Evolutionary conservation across 2,888 invertebrate genomes (phyloP), one percentile per base, ranked within the genome.

Genomic region (Lasius platythorax): DNA sequence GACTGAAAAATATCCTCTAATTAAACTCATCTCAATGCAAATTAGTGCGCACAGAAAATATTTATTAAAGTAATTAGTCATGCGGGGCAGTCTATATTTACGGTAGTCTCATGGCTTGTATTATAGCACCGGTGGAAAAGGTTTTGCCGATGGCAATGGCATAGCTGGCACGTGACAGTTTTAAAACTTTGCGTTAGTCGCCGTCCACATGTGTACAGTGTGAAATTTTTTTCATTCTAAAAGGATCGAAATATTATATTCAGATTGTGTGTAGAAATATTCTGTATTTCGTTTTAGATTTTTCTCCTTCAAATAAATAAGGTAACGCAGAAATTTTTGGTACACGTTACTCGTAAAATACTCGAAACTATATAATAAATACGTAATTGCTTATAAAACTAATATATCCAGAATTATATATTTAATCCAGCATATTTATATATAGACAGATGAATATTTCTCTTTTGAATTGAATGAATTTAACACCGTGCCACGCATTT

Each of bases 61-160:
- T 81, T 81, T 81, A 81, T 81, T 81, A 81, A 72, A 72, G 79
- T 66, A 72, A 81, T 81, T 81, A 81, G 61, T 81, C 72, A 81
- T 50, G 61, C 61, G 72, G 61, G 58, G 23, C 58, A 61, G 79
- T 79, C 79, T 79, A 70, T 72, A 72, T 79, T 72, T 79, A 79
- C 58, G 72, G 58, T 46, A 72, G 58, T 61, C 61, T 79, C 79
- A 46, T 5, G 46, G 72, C 61, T 72, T 37, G 79, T 28, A 23
- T 81, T 72, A 81, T 46, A 46, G n/a, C 28, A 40, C 53, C 8
- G 18, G 40, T 53, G 53, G 78, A 53, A 78, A 68, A 78, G 43
- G 58, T 72, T 72, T 79, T 58, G 79, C 72, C 56, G 67, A 78
- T 78, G 67, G 56, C 67, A 56, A 78, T n/a, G 28, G 40, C 40